Conservation (phyloP, 2,888 invertebrate species). For the Sialis fuliginosa region DNA sequence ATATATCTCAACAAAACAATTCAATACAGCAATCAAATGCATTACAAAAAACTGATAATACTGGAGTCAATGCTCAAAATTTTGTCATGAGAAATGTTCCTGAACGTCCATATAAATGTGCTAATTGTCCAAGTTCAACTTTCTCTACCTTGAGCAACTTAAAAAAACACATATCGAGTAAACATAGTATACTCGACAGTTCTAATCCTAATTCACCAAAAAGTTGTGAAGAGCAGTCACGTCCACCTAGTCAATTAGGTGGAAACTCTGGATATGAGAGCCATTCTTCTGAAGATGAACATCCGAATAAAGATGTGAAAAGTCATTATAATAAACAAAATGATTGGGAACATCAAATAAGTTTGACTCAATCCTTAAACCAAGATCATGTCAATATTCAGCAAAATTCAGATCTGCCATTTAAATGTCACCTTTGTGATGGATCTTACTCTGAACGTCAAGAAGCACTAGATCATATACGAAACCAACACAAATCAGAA, state of each 20-base stretch:
- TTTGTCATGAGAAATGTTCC: slow-evolving; percentile 47
- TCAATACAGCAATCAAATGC: slow-evolving; percentile 18
- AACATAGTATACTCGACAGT: slow-evolving; percentile 34
- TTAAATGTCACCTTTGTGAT: slow-evolving; percentile 88
- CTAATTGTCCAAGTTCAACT: slow-evolving; percentile 64
- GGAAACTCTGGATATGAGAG: slow-evolving; percentile 23
- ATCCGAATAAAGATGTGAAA: slow-evolving; percentile 15
- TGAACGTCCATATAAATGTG: slow-evolving; percentile 63
- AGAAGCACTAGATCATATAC: slow-evolving; percentile 68
- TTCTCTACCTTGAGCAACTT: slow-evolving; percentile 64
- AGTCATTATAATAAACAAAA: slow-evolving; percentile 15
- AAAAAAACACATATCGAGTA: slow-evolving; percentile 57
- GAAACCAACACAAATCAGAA: slow-evolving; percentile 53
- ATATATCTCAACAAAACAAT: slow-evolving; percentile 23
- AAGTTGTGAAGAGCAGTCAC: slow-evolving; percentile 20
- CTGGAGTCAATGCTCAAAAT: slow-evolving; percentile 18
- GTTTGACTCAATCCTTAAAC: slow-evolving; percentile 13
- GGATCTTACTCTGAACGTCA: slow-evolving; percentile 64
- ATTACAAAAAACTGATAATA: slow-evolving; percentile 7
- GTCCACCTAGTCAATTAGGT: slow-evolving; percentile 14
- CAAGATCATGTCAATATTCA: slow-evolving; percentile 18
- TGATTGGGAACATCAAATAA: slow-evolving; percentile 9
- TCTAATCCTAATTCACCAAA: slow-evolving; percentile 23
- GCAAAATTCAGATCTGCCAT: slow-evolving; percentile 49
- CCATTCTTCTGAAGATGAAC: slow-evolving; percentile 25